Evolutionary conservation across 2,113 vertebrate genomes (phyloP).

Genomic region (Siphamia tubifer): DNA sequence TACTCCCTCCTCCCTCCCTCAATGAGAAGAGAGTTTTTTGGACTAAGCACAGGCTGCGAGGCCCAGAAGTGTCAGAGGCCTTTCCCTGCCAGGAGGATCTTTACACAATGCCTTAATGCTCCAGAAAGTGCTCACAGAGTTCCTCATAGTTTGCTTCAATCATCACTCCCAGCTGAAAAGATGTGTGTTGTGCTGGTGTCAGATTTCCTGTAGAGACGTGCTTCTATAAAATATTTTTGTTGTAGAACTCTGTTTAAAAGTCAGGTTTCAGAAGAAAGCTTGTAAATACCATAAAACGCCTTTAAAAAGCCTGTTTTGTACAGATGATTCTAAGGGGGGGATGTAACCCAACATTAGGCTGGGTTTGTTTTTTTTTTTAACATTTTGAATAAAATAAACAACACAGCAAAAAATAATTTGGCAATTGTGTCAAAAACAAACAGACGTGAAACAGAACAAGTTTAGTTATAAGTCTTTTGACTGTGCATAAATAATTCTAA

Average conservation of each 20-base stretch:
- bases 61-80: slow-evolving; percentile 11
- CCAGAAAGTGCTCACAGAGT: not conserved
- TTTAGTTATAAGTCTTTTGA: too few species aligned
- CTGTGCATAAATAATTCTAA: too few species aligned
- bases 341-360: not conserved
- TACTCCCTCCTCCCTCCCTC: slow-evolving; percentile 35
- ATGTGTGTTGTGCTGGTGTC: not conserved
- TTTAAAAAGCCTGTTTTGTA: too few species aligned
- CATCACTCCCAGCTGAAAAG: not conserved
- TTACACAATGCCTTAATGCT: not conserved
- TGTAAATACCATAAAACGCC: not conserved
- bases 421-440: too few species aligned
- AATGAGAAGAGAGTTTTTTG: slow-evolving; percentile 23
- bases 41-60: slow-evolving; percentile 34
- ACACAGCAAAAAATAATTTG: too few species aligned
- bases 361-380: not conserved
- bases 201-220: not conserved
- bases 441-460: too few species aligned
- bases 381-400: too few species aligned
- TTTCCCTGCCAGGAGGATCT: slow-evolving; percentile 21
- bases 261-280: not conserved
- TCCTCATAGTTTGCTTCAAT: not conserved
- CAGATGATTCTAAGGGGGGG: not conserved
- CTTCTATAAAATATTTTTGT: not conserved
- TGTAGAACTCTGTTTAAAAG: not conserved